Percentiles rank a stretch among this genome's conserved stretches.
Conservation (phyloP, 2,888 invertebrate genomes). For the Coronaproctus castanopsis region DNA sequence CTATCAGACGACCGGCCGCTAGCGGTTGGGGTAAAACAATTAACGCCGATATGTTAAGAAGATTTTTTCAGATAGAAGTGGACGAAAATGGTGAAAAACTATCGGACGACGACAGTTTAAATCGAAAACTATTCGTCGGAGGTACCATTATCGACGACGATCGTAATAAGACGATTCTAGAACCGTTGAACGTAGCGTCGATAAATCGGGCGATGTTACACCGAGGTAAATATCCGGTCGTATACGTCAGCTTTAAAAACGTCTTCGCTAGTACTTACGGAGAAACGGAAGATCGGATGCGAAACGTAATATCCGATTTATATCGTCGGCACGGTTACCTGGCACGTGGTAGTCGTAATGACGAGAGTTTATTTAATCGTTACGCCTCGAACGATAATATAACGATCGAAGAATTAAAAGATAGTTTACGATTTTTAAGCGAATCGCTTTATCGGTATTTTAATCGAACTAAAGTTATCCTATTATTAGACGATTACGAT, state of each 20-base stretch:
- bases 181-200: not conserved
- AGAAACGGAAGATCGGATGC: not conserved
- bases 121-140: not conserved
- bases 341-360: too few relatives aligned
- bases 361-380: too few relatives aligned
- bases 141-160: not conserved
- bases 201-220: not conserved
- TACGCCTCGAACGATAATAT: not conserved
- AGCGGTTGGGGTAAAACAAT: not conserved
- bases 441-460: not conserved
- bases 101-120: not conserved
- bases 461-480: not conserved
- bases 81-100: not conserved
- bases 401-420: not conserved
- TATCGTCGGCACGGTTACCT: not conserved
- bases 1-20: not conserved
- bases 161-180: not conserved
- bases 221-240: not conserved
- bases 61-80: not conserved
- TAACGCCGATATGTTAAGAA: not conserved
- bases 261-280: not conserved
- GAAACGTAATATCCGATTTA: not conserved
- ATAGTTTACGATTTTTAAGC: not conserved
- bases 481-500: not conserved
- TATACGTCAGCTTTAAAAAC: not conserved